Base-by-base conservation (phyloP, 2,888 invertebrate species). In the Drosophila ochracea region DNA sequence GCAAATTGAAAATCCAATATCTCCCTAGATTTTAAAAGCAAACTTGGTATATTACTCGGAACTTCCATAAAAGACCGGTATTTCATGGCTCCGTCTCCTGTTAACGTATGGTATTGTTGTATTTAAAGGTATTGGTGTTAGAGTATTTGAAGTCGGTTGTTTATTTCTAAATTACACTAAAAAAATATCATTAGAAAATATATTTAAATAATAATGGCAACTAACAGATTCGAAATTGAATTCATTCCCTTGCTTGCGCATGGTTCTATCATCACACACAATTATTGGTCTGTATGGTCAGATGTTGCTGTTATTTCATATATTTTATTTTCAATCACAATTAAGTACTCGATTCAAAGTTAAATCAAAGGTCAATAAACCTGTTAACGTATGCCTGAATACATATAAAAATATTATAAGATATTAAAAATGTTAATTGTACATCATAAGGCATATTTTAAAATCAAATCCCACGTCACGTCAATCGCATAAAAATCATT, bases 401-500 rank as follows among this genome's bases (percentile, higher is more conserved):
- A 21, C 21, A 21, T 3, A 13, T 43, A 13, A 3, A 21, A 21
- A 21, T 13, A 13, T 43, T 43, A 13, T 13, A 43, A 7, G 43
- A 43, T 21, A 21, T 43, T 43, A 13, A 47, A 21, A 47, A 13
- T 21, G 13, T 47, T 21, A 47, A 13, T 21, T 13, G 21, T 3
- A 13, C 35, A 35, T 13, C 2, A 2, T 35, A 21, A 13, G 0
- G 10, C 21, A 19, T 28, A 4, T 28, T 28, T 25, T 13, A 21
- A 21, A 33, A 5, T 21, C 53, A 16, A 21, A 16, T 21, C 21
- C 4, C 21, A 54, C 11, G 37, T 55, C 85, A 85, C 89, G 83
- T 83, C 54, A 68, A 68, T 65, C 54, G 10, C 70, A 75, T 85
- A 77, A 83, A 21, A 85, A 77, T 73, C 73, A 73, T 77, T 85